Percentiles rank a stretch among this genome's conserved stretches.
Conservation (phyloP, 2,113 vertebrate species). For the Mionectes macconnelli region DNA sequence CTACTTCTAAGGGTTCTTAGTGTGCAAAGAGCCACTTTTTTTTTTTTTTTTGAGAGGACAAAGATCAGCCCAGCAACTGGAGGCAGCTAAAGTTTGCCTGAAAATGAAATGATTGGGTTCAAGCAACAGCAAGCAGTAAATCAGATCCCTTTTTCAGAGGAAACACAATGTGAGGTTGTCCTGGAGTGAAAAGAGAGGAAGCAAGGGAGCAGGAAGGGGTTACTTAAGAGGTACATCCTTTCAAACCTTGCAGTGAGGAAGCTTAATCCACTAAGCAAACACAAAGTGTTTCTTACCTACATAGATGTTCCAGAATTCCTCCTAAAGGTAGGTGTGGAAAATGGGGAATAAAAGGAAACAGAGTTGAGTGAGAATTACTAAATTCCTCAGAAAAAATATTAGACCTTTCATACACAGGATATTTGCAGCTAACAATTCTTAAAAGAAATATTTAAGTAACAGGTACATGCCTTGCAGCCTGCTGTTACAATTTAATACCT, state of each 20-base stretch:
- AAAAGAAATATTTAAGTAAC: background rate
- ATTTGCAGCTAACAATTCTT: background rate
- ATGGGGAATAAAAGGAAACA: constrained; percentile 19
- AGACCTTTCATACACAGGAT: background rate
- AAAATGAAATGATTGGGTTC: accelerated
- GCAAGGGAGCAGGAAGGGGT: background rate
- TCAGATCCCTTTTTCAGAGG: background rate
- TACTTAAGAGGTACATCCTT: background rate
- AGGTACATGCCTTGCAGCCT: background rate
- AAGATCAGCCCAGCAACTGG: background rate
- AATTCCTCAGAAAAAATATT: background rate
- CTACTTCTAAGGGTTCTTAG: background rate
- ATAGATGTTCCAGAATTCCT: constrained; percentile 87
- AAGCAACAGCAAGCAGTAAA: background rate
- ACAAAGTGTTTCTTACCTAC: constrained; percentile 75
- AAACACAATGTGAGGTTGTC: background rate
- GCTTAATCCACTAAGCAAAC: background rate
- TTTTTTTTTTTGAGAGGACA: background rate
- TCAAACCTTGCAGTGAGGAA: background rate
- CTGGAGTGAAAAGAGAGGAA: background rate
- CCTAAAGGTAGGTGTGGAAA: constrained; percentile 63
- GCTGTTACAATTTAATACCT: background rate
- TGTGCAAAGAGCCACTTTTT: background rate
- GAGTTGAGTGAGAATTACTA: background rate
- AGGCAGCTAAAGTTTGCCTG: background rate